Evolutionary conservation across 2,797 vertebrate species (phyloP), one percentile per base, ranked within the genome.

Genomic region (Phyllotis vaccarum): DNA sequence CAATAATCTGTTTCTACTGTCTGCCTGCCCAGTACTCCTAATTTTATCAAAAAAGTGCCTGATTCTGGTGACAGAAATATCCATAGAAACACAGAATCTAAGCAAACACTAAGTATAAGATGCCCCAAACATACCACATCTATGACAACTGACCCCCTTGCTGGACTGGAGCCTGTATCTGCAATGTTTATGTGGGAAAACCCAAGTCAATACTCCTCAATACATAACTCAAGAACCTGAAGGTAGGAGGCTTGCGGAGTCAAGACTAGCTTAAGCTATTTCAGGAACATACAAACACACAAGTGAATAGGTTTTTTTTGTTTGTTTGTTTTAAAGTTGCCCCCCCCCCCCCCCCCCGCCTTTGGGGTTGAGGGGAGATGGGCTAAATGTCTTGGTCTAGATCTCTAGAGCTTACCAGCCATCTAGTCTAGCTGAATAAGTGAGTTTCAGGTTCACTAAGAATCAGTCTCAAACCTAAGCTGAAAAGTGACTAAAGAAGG

Each of bases 1-100:
- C 6, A 27, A 29, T 49, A 68, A 46, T 74, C 40, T 0, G 43
- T 34, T 62, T 29, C 70, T n/a, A 17, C 54, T 98, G 96, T 97
- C 91, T 97, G 56, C 49, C 43, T 14, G 3, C 14, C 8, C 40
- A 31, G 60, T 34, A 87, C 29, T 22, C 11, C 13, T 14, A 13
- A 3, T 7, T 37, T 93, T 82, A 80, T 70, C 27, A 78, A 58
- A 92, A 93, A 89, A 22, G 9, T 70, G 31, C 3, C 40, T 49
- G n/a, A 22, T 49, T 75, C 31, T 34, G 40, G 29, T 27, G 62
- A 91, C 9, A 95, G 58, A 92, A 79, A 86, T 16, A 34, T 29
- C 29, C 56, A 75, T 3, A 64, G 40, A 64, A 83, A 83, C 29
- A 60, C 24, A 83, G 29, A 83, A 74, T 49, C 43, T 21, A 75